A percentile compares a stretch with the other conserved stretches of the same genome.
Evolutionary conservation across 1,140 invertebrate species (phyloP).

Genomic region (Notospermus geniculatus): DNA sequence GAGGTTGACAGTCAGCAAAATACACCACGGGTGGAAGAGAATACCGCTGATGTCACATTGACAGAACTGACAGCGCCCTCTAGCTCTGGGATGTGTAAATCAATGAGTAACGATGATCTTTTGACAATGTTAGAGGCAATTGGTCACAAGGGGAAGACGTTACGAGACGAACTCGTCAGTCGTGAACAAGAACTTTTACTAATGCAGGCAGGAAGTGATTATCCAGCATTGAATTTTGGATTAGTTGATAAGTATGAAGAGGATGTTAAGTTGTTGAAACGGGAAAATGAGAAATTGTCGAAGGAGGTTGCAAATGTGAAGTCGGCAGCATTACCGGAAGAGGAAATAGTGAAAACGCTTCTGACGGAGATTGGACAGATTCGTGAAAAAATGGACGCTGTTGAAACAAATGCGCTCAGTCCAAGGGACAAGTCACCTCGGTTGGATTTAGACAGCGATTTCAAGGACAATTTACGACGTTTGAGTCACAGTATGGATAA

Average conservation of each 20-base stretch:
- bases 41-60: conserved; percentile 25
- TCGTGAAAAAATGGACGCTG: background rate
- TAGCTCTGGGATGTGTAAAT: background rate
- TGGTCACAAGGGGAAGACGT: conserved; percentile 29
- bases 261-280: conserved; percentile 23
- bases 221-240: conserved; percentile 32
- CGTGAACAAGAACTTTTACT: conserved; percentile 10
- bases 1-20: background rate
- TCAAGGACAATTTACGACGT: conserved; percentile 12
- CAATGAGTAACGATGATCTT: conserved; percentile 1
- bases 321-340: conserved; percentile 3
- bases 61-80: background rate
- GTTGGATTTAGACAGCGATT: background rate
- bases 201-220: conserved; percentile 29
- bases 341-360: background rate
- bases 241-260: conserved; percentile 33
- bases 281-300: conserved; percentile 26
- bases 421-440: background rate
- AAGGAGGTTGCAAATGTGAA: conserved; percentile 18
- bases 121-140: conserved; percentile 19
- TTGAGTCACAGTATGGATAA: conserved; percentile 35
- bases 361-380: background rate
- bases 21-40: conserved; percentile 10
- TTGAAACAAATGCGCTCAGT: background rate
- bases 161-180: conserved; percentile 21